Evolutionary conservation across 2,888 invertebrate species (phyloP), one percentile per base, ranked within the genome.

Genomic region (Cheilosia variabilis): DNA sequence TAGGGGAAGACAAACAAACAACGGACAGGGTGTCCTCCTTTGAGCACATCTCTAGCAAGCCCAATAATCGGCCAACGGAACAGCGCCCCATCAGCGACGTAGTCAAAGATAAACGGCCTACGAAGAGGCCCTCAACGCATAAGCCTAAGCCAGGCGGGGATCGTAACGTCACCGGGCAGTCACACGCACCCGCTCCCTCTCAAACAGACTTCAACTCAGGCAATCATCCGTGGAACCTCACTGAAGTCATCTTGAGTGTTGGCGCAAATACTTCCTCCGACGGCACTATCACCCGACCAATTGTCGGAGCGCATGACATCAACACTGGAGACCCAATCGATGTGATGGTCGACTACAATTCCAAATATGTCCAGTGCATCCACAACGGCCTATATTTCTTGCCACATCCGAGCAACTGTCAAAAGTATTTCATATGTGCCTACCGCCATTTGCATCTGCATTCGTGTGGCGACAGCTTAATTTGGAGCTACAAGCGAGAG

Each of bases 381-480:
- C 91, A 91, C 68, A 90, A 89, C 68, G 91, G 91, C 0, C 89
- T 91, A 15, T 92, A 92, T 77, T 92, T 92, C 77, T 58, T 92
- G 60, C 92, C 92, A 4, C 91, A 92, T 89, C 91, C 91, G 2
- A 87, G 41, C 2, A 88, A 88, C 15, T 92, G 92, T 58, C 89
- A 89, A 45, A 68, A 88, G 41, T 92, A 91, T 83, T 91, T 89
- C 50, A 88, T 92, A 17, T 92, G 92, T 68, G 91, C 91, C 24
- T 91, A 91, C 57, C 90, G 90, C 0, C 90, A 91, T 45, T 82
- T 91, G 71, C 90, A 91, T 76, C 82, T 89, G 6, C 92, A 91
- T 78, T 88, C 89, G 10, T 92, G 92, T 66, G 92, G 91, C 0
- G 81, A 66, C 0, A 90, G 89, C 17, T 89, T 91, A 0, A 86